Evolutionary conservation across 2,113 vertebrate genomes (phyloP).

Genomic region (Pyxicephalus adspersus): DNA sequence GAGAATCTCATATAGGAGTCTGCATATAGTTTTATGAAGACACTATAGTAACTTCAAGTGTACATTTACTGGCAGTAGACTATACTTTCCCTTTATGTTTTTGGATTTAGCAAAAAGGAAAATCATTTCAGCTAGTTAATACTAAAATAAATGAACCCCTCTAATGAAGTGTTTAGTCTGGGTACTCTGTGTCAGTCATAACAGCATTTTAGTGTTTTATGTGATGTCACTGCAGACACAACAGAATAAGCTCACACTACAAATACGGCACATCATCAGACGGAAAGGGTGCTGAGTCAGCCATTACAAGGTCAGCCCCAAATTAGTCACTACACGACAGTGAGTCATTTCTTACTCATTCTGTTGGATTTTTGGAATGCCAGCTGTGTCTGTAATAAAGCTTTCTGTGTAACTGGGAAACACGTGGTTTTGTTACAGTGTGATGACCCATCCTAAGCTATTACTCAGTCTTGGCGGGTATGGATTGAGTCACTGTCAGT

Average conservation of each 20-base stretch:
- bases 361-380: conserved; percentile 39
- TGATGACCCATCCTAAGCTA: neutral
- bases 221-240: conserved; percentile 1
- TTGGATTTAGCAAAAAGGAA: too few relatives aligned
- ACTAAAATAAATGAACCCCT: too few relatives aligned
- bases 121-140: too few relatives aligned
- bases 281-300: neutral
- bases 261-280: neutral
- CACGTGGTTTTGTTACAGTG: conserved; percentile 15
- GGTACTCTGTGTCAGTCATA: neutral
- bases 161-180: neutral
- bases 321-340: conserved; percentile 34
- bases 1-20: too few relatives aligned
- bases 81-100: too few relatives aligned
- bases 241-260: neutral
- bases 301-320: conserved; percentile 3
- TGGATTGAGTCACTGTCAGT: conserved; percentile 7
- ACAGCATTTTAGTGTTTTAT: neutral
- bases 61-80: too few relatives aligned
- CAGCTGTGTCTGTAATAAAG: conserved; percentile 3
- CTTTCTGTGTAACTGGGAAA: neutral
- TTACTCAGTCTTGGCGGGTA: neutral
- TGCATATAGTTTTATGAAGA: too few relatives aligned
- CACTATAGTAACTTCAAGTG: too few relatives aligned
- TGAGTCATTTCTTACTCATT: conserved; percentile 36